Percentiles rank a stretch among this genome's conserved stretches.
These are phyloP conservation scores for Drosophila emarginata DNA, from an alignment of 2,888 invertebrate genomes.

Conservation along the genomic window DNA sequence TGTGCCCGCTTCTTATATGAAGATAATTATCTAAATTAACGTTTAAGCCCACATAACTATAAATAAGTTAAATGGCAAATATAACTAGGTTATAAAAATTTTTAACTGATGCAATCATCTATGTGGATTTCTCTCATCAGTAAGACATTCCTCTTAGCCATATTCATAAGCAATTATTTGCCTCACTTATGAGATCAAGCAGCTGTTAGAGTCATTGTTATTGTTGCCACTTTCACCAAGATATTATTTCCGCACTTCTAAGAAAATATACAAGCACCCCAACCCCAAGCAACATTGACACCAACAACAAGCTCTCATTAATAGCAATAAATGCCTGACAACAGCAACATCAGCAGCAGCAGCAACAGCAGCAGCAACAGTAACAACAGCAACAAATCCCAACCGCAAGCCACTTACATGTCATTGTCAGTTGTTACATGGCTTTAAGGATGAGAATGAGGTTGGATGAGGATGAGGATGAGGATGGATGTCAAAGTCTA, in stretches of 20 bases:
- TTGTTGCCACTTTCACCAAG: slow-evolving; percentile 59
- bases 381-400: slow-evolving; percentile 55
- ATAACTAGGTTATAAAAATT: background rate
- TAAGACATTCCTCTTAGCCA: background rate
- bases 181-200: slow-evolving; percentile 63
- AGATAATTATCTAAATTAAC: background rate
- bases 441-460: slow-evolving; percentile 6
- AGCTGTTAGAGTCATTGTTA: slow-evolving; percentile 49
- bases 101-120: slow-evolving; percentile 26
- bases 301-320: slow-evolving; percentile 50
- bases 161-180: slow-evolving; percentile 68
- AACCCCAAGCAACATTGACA: background rate
- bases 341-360: slow-evolving; percentile 41
- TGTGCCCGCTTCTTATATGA: background rate
- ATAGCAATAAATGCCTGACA: slow-evolving; percentile 55
- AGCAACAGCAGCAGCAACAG: no score
- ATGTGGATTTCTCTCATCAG: slow-evolving; percentile 19
- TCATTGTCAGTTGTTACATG: slow-evolving; percentile 62
- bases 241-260: slow-evolving; percentile 58
- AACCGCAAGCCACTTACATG: slow-evolving; percentile 60
- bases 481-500: slow-evolving; percentile 32
- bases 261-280: slow-evolving; percentile 36
- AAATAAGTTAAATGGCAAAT: slow-evolving; percentile 3
- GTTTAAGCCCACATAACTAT: slow-evolving; percentile 18
- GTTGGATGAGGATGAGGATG: slow-evolving; percentile 10